Evolutionary conservation across 2,797 vertebrate genomes (phyloP).

Genomic region (Cetoscarus ocellatus): DNA sequence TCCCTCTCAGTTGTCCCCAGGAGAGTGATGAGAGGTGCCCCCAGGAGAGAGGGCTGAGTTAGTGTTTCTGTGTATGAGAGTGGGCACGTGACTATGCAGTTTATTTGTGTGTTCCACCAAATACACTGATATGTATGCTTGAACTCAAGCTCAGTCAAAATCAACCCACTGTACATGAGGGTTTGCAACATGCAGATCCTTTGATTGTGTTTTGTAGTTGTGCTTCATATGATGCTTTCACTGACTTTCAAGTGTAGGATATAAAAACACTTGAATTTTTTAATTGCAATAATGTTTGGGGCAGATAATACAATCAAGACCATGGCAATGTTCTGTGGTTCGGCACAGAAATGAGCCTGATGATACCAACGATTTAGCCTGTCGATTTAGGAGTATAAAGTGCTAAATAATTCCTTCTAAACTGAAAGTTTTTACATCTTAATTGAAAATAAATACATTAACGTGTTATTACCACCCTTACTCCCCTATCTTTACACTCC

Average conservation of each 20-base stretch:
- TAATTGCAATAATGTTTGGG: too few relatives aligned
- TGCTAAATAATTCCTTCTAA: background rate
- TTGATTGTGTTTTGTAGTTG: too few relatives aligned
- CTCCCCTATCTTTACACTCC: conserved; percentile 38
- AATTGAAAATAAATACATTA: conserved; percentile 18
- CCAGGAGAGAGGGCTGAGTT: conserved; percentile 43
- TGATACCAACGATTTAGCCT: background rate
- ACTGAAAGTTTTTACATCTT: background rate
- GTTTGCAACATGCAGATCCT: too few relatives aligned
- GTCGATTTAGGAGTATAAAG: background rate
- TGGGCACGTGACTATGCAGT: conserved; percentile 7
- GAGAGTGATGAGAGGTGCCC: conserved; percentile 76
- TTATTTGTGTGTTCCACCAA: conserved; percentile 4
- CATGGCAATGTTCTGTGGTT: too few relatives aligned
- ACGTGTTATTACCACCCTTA: conserved; percentile 29
- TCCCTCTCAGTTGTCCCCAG: conserved; percentile 72
- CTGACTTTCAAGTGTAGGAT: too few relatives aligned
- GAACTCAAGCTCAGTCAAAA: too few relatives aligned
- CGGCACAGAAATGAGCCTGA: too few relatives aligned
- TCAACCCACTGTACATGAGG: too few relatives aligned
- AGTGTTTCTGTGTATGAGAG: conserved; percentile 35
- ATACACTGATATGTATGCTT: background rate
- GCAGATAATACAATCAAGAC: too few relatives aligned
- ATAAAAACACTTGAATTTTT: too few relatives aligned
- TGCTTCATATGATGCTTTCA: too few relatives aligned